phyloP scores from a whole-genome alignment of 2,888 invertebrate species.

The Atrina japonica region DNA sequence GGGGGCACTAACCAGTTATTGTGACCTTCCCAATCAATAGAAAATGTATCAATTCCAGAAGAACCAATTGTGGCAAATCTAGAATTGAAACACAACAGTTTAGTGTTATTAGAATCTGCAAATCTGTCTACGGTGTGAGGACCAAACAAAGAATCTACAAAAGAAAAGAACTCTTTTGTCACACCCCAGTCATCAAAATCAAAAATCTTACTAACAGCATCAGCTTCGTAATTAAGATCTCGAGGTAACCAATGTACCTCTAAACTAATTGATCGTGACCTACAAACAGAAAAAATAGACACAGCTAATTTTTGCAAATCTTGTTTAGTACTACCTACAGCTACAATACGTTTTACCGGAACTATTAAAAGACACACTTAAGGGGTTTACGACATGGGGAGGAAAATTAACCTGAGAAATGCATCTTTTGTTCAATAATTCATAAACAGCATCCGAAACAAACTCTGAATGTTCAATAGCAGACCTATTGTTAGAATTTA shows the following conservation, averaged over 20 bases:
- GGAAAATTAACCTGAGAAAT: background rate
- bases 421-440: conserved; percentile 19
- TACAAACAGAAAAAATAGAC: no score
- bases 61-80: background rate
- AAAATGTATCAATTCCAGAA: background rate
- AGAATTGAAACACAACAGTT: conserved; percentile 10
- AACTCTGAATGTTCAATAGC: conserved; percentile 19
- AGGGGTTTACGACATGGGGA: conserved; percentile 9
- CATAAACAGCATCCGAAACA: conserved; percentile 10
- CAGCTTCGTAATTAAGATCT: no score
- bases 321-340: no score
- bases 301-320: no score
- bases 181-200: no score
- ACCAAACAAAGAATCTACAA: conserved; percentile 11
- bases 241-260: no score
- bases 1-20: conserved; percentile 13
- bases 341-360: conserved; percentile 15
- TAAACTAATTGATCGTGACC: no score
- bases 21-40: background rate
- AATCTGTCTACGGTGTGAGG: conserved; percentile 10
- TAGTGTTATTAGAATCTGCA: conserved; percentile 5
- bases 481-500: conserved; percentile 17
- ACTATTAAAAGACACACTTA: conserved; percentile 10
- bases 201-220: no score
- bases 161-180: conserved; percentile 11